These are phyloP conservation scores for Procambarus virginalis DNA, from an alignment of 1,140 invertebrate species.

Conservation along the genomic window DNA sequence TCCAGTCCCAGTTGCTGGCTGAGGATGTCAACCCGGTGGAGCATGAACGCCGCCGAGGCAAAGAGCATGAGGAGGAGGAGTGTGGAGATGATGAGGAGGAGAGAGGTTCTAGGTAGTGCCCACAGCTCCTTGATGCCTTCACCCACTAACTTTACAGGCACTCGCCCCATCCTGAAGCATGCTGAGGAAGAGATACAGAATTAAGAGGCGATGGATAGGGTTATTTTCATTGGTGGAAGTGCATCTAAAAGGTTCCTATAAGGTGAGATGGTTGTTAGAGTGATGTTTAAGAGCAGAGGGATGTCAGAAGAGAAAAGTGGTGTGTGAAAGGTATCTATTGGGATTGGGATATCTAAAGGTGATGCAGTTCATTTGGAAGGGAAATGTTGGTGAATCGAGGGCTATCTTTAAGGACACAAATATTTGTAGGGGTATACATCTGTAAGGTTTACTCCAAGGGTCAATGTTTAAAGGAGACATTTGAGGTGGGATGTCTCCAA, in stretches of 20 bases:
- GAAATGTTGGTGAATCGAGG: too few species aligned
- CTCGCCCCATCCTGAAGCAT: constrained; percentile 50
- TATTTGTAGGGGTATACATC: too few species aligned
- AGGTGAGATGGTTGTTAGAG: too few species aligned
- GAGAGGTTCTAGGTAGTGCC: constrained; percentile 48
- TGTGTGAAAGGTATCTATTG: too few species aligned
- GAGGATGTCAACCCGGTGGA: constrained; percentile 47
- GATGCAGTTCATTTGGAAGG: too few species aligned
- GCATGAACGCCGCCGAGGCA: constrained; percentile 62
- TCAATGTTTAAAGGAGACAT: neutral
- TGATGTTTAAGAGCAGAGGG: too few species aligned
- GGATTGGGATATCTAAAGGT: too few species aligned
- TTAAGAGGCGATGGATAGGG: too few species aligned
- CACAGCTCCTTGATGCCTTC: constrained; percentile 45
- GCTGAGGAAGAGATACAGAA: constrained; percentile 6
- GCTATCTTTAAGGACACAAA: neutral
- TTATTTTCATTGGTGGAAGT: too few species aligned
- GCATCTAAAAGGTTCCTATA: too few species aligned
- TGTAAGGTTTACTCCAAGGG: neutral
- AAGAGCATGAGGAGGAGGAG: constrained; percentile 54
- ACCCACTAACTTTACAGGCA: constrained; percentile 49
- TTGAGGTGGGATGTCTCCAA: neutral
- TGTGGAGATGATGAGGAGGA: constrained; percentile 52
- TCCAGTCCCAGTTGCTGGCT: constrained; percentile 58
- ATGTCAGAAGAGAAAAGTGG: too few species aligned